These are phyloP conservation scores for Telmatochromis sp. DNA, from an alignment of 2,113 vertebrate species.

Conservation along the genomic window DNA sequence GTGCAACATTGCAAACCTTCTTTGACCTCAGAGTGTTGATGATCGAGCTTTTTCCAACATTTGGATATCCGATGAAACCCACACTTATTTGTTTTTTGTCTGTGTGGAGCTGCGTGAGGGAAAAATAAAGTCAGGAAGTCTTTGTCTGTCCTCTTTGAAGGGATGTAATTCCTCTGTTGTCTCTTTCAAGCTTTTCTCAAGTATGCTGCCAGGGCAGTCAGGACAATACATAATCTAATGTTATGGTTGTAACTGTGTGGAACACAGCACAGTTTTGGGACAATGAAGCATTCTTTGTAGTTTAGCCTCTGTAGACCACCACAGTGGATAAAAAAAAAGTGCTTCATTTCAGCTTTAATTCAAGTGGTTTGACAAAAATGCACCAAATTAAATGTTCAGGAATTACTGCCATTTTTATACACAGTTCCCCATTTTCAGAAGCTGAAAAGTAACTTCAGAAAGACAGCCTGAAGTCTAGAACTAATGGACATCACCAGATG, in stretches of 20 bases:
- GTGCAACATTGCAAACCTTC: slow-evolving; percentile 96
- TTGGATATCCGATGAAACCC: slow-evolving; percentile 97
- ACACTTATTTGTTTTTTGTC: slow-evolving; percentile 99
- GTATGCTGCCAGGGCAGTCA: background rate
- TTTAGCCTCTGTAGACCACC: background rate
- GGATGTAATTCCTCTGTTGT: background rate
- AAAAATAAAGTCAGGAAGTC: background rate
- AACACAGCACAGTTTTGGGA: background rate
- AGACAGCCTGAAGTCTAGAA: background rate
- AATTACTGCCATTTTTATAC: background rate
- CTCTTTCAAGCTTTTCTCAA: background rate
- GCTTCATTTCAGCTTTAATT: background rate
- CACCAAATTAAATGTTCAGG: background rate
- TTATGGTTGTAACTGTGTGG: background rate
- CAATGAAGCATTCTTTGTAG: background rate
- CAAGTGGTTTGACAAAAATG: background rate
- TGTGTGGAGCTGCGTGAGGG: slow-evolving; percentile 80
- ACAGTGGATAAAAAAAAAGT: background rate
- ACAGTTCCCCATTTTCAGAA: background rate
- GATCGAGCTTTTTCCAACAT: slow-evolving; percentile 96
- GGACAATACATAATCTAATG: background rate
- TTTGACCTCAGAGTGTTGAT: slow-evolving; percentile 95
- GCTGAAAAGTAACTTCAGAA: background rate
- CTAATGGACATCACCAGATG: background rate
- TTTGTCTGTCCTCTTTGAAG: background rate